These are phyloP conservation scores for Anas capensis DNA, from an alignment of 2,797 vertebrate species.

Conservation along the genomic window DNA sequence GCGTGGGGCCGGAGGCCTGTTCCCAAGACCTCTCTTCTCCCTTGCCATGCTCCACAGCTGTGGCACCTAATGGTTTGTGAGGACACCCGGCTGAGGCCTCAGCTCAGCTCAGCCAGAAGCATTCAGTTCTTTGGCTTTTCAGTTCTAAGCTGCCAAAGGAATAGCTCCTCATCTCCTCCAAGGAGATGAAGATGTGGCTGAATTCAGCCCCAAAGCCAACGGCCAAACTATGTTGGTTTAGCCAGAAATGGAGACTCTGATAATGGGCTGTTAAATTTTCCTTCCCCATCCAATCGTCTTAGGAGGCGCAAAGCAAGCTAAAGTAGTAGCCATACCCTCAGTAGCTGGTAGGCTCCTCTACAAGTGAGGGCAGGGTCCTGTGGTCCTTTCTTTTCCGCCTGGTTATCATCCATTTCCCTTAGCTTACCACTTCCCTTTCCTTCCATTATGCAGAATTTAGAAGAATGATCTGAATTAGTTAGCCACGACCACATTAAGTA, in stretches of 20 bases:
- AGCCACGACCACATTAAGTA: background rate
- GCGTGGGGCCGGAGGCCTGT: background rate
- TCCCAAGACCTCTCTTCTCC: background rate
- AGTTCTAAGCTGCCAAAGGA: accelerated
- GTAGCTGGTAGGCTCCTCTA: background rate
- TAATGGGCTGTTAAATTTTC: background rate
- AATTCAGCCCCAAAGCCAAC: background rate
- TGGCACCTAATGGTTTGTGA: background rate
- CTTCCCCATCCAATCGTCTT: background rate
- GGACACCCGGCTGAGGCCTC: accelerated
- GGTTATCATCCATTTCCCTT: background rate
- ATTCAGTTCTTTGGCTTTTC: background rate
- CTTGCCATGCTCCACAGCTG: background rate
- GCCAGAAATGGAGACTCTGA: background rate
- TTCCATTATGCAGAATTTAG: background rate
- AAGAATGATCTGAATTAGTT: background rate
- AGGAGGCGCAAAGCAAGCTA: background rate
- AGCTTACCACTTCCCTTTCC: background rate
- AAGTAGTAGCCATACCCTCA: background rate
- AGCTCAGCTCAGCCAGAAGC: background rate
- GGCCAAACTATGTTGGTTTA: background rate
- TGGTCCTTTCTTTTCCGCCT: background rate
- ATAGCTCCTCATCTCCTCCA: too few relatives aligned
- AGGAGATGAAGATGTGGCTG: background rate
- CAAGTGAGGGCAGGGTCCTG: background rate